A percentile compares a stretch with the other conserved stretches of the same genome.
Evolutionary conservation across 2,113 vertebrate genomes (phyloP).

Genomic region (Lampris megalopsis): DNA sequence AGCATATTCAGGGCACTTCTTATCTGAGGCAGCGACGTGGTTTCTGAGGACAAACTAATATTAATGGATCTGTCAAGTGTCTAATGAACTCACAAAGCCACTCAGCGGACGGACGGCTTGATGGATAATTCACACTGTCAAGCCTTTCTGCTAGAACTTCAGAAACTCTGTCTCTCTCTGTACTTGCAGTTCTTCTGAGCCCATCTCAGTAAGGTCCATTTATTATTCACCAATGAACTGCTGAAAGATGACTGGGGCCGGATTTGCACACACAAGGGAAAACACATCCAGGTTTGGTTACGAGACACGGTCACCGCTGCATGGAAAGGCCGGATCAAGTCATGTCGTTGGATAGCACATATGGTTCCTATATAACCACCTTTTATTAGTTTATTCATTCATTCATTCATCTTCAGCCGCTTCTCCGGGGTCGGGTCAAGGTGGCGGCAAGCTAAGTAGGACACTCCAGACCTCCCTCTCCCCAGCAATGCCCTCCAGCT

Average conservation of each 20-base stretch:
- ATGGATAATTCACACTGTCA: neutral
- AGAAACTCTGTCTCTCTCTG: neutral
- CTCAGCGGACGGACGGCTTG: constrained; percentile 1
- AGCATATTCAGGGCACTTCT: neutral
- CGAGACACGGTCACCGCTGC: too few species aligned
- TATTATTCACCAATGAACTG: neutral
- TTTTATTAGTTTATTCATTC: constrained; percentile 6
- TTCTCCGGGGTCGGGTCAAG: too few species aligned
- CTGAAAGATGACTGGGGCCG: too few species aligned
- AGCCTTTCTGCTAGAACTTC: neutral
- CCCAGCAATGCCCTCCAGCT: too few species aligned
- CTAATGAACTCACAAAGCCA: constrained; percentile 7
- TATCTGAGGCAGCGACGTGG: neutral
- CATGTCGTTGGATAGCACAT: neutral
- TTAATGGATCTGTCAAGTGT: constrained; percentile 8
- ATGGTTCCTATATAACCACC: neutral
- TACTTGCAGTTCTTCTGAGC: neutral
- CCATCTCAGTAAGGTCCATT: neutral
- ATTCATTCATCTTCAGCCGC: neutral
- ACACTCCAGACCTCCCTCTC: too few species aligned
- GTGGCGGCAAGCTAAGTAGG: too few species aligned
- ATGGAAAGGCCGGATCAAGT: neutral
- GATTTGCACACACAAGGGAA: too few species aligned
- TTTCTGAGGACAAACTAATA: constrained; percentile 4
- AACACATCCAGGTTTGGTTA: too few species aligned